Conservation (phyloP, 2,113 vertebrate species). For the Cebus imitator region DNA sequence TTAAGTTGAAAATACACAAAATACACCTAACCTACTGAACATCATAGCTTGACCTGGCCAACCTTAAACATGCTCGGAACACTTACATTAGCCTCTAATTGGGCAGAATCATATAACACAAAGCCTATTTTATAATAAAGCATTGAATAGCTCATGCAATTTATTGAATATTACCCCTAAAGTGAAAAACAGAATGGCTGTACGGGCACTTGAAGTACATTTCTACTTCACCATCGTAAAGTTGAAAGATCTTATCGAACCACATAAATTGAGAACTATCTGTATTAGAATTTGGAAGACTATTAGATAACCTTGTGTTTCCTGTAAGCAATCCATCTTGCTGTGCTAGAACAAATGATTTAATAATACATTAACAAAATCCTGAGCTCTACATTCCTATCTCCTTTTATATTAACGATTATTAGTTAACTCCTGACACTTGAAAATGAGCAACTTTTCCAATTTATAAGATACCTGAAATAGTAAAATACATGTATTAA, state of each 20-base stretch:
- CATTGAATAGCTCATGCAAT: background rate
- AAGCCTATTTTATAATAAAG: background rate
- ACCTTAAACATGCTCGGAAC: background rate
- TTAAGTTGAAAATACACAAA: background rate
- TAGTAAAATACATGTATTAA: background rate
- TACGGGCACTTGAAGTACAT: background rate
- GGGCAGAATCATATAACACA: background rate
- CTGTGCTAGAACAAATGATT: background rate
- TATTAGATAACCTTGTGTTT: background rate
- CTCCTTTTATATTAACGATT: background rate
- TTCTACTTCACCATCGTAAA: background rate
- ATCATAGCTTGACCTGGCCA: background rate
- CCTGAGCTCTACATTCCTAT: background rate
- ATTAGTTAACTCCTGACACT: background rate
- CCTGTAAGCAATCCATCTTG: background rate
- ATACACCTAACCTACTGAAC: background rate
- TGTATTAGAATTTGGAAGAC: background rate
- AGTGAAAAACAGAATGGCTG: background rate
- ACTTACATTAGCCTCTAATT: background rate
- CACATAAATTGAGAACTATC: background rate
- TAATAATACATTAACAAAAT: background rate
- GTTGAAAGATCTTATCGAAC: background rate
- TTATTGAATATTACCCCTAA: background rate
- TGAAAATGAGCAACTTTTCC: background rate
- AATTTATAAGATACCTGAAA: slow-evolving; percentile 3